Base-by-base conservation (phyloP, 2,888 invertebrate genomes). In the Drosophila mimetica region DNA sequence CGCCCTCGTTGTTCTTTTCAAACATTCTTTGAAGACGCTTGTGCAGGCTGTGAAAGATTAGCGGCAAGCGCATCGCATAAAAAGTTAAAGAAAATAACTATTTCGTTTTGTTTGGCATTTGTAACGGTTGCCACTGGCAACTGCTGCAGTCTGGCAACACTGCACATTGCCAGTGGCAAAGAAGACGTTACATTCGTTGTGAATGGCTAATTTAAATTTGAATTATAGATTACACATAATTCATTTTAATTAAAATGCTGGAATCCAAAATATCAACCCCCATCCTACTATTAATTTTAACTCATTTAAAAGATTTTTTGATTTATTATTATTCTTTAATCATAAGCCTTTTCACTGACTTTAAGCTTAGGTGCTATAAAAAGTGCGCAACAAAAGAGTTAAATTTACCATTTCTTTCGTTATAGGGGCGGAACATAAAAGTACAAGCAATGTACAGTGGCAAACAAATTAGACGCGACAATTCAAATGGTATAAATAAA, bases 1-100 rank as follows among this genome's bases (percentile, higher is more conserved):
- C 77, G 16, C 50, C 59, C 1, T 71, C 73, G 11, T 16, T 63
- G 32, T 51, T 58, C n/a, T 70, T 76, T 2, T 79, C 79, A 55
- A 88, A 86, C 89, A 89, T 88, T 69, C 74, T 77, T 0, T 65
- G 61, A 6, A 86, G 34, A 61, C 75, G 86, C 34, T 66, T 74
- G 16, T 75, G 75, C 37, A 76, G 69, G 32, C 48, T 65, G 7
- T 67, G 22, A 9, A 86, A 34, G 30, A 82, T 70, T 34, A 74
- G 85, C 65, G 74, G 81, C 71, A 81, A 79, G 60, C 74, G 85
- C 81, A 84, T 82, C 39, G 64, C 86, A 74, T 47, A 3, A 37
- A 44, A 57, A 16, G 9, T 41, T 39, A 18, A 50, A 57, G 52
- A 48, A 42, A 37, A 9, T 32, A 14, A 39, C 18, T 16, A 34